Conservation (phyloP, 2,797 vertebrate species). For the Hafferia zeledoni region DNA sequence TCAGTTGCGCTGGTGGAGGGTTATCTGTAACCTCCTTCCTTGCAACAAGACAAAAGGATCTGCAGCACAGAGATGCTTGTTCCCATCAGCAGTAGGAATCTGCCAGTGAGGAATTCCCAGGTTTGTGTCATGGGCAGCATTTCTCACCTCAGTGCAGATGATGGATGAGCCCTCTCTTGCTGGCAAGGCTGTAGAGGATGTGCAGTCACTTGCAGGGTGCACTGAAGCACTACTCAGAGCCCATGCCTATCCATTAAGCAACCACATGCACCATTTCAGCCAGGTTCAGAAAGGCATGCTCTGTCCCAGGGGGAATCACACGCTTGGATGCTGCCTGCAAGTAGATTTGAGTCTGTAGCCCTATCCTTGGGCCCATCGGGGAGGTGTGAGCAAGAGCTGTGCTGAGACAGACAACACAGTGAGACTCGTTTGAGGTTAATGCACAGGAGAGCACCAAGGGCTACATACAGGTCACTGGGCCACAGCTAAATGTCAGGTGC, state of each 20-base stretch:
- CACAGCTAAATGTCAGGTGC: neutral
- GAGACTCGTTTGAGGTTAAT: neutral
- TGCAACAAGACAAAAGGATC: neutral
- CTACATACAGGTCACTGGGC: accelerated
- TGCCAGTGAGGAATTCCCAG: neutral
- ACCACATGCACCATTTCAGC: neutral
- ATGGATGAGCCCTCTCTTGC: neutral
- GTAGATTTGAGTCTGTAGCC: accelerated
- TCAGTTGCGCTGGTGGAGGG: neutral
- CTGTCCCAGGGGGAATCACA: neutral
- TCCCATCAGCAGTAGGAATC: neutral
- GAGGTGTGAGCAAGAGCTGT: neutral
- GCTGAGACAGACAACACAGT: neutral
- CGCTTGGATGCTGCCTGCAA: accelerated
- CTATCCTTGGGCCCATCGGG: too few relatives aligned
- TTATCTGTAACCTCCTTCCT: neutral
- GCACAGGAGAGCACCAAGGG: neutral
- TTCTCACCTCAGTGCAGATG: neutral
- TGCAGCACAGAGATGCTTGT: neutral
- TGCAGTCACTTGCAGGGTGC: neutral
- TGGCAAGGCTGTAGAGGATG: neutral
- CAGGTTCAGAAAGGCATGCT: neutral
- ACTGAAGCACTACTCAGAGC: neutral
- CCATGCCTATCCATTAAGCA: neutral
- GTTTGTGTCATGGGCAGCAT: neutral